Evolutionary conservation across 1,140 invertebrate genomes (phyloP).

Genomic region (Solen grandis): DNA sequence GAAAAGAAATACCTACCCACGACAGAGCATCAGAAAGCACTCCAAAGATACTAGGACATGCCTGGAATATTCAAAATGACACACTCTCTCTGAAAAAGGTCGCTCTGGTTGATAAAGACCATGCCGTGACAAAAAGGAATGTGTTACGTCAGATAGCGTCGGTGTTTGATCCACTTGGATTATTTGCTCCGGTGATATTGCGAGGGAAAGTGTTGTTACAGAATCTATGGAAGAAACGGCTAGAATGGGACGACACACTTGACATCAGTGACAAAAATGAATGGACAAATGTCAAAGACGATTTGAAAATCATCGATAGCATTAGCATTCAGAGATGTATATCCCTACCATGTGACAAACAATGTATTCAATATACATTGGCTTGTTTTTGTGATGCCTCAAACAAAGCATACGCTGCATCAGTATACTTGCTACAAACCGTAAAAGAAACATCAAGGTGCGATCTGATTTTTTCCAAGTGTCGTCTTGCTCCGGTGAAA

Average conservation of each 20-base stretch:
- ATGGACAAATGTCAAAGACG: neutral
- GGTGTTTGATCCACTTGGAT: constrained; percentile 20
- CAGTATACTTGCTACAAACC: constrained; percentile 20
- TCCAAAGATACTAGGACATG: neutral
- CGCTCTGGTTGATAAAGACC: neutral
- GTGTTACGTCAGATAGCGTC: neutral
- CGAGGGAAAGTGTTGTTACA: neutral
- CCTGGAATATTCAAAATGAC: neutral
- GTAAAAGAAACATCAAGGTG: neutral
- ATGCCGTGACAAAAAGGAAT: neutral
- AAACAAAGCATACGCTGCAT: constrained; percentile 6
- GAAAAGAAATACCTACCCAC: neutral
- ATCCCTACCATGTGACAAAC: neutral
- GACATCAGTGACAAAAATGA: neutral
- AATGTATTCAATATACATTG: neutral
- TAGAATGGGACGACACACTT: constrained; percentile 1
- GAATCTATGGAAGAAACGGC: neutral
- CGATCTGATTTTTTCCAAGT: constrained; percentile 17
- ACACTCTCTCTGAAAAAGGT: neutral
- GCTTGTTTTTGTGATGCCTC: constrained; percentile 40
- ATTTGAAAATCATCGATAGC: neutral
- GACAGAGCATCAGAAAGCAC: neutral
- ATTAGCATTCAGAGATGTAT: constrained; percentile 3
- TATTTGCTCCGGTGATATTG: neutral
- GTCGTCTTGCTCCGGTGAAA: constrained; percentile 5